Evolutionary conservation across 2,113 vertebrate species (phyloP).

Genomic region (Acrocephalus kingi): DNA sequence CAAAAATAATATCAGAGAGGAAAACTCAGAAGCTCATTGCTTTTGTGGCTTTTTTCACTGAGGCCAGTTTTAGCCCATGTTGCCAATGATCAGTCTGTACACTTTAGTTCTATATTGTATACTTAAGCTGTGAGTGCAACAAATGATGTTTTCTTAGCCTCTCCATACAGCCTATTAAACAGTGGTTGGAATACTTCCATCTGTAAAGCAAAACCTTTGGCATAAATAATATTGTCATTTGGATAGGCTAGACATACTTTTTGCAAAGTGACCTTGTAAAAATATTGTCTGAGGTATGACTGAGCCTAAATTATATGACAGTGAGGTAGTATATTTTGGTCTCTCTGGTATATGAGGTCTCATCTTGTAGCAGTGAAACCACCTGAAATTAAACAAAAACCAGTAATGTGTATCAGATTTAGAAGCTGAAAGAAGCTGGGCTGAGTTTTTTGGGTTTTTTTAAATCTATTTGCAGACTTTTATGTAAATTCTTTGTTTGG

Average conservation of each 20-base stretch:
- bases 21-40: slow-evolving; percentile 75
- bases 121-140: slow-evolving; percentile 74
- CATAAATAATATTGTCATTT: slow-evolving; percentile 84
- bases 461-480: not conserved
- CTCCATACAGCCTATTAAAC: slow-evolving; percentile 76
- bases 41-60: slow-evolving; percentile 73
- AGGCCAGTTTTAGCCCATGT: slow-evolving; percentile 53
- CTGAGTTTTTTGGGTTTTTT: not conserved
- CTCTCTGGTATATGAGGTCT: slow-evolving; percentile 63
- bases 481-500: slow-evolving; percentile 30
- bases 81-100: slow-evolving; percentile 76
- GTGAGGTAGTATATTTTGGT: slow-evolving; percentile 70
- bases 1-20: slow-evolving; percentile 77
- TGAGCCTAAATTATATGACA: slow-evolving; percentile 80
- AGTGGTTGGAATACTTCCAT: slow-evolving; percentile 76
- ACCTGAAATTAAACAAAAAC: slow-evolving; percentile 46
- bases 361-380: slow-evolving; percentile 66
- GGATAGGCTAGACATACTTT: slow-evolving; percentile 78
- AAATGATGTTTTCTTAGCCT: slow-evolving; percentile 80
- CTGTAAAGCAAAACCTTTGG: slow-evolving; percentile 75
- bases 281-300: slow-evolving; percentile 81
- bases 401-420: slow-evolving; percentile 34
- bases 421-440: slow-evolving; percentile 35
- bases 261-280: slow-evolving; percentile 80
- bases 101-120: slow-evolving; percentile 70